phyloP scores from a whole-genome alignment of 2,888 invertebrate genomes.

The Gymnocheta viridis region DNA sequence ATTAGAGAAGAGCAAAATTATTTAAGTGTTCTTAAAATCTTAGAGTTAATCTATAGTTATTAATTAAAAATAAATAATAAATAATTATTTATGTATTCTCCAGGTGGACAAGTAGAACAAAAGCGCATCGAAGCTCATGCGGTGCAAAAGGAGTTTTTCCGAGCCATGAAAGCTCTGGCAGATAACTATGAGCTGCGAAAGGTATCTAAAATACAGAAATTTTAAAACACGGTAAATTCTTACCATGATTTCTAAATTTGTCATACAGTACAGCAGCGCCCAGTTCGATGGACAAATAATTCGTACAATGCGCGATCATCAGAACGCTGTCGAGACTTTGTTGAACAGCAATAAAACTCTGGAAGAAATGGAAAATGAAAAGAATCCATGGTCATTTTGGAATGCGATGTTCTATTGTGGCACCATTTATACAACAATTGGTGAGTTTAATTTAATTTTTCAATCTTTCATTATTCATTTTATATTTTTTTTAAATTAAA shows the following conservation, averaged over 20 bases:
- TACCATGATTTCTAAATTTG: neutral
- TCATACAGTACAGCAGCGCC: slow-evolving; percentile 69
- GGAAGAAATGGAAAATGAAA: slow-evolving; percentile 77
- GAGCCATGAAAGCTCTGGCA: slow-evolving; percentile 75
- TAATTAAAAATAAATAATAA: too few relatives aligned
- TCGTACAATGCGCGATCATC: slow-evolving; percentile 83
- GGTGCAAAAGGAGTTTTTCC: slow-evolving; percentile 76
- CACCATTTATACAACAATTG: slow-evolving; percentile 94
- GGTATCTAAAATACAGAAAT: slow-evolving; percentile 69
- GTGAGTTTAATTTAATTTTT: slow-evolving; percentile 83
- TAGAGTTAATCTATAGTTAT: too few relatives aligned
- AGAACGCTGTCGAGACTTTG: slow-evolving; percentile 81
- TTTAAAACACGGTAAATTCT: neutral
- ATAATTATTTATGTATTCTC: too few relatives aligned
- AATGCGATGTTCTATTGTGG: slow-evolving; percentile 93
- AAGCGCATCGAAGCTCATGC: slow-evolving; percentile 49
- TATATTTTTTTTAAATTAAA: neutral
- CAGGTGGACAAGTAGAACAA: slow-evolving; percentile 64
- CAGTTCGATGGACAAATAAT: slow-evolving; percentile 83
- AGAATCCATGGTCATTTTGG: slow-evolving; percentile 90
- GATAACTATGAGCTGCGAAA: slow-evolving; percentile 79
- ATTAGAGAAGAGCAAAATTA: too few relatives aligned
- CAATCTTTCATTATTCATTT: neutral
- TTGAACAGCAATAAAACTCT: slow-evolving; percentile 73
- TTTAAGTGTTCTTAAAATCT: too few relatives aligned